Evolutionary conservation across 53 echinoderm and acorn worm genomes (phyloP), one percentile per base, ranked within the genome.

Genomic region (Echinometra lucunter): DNA sequence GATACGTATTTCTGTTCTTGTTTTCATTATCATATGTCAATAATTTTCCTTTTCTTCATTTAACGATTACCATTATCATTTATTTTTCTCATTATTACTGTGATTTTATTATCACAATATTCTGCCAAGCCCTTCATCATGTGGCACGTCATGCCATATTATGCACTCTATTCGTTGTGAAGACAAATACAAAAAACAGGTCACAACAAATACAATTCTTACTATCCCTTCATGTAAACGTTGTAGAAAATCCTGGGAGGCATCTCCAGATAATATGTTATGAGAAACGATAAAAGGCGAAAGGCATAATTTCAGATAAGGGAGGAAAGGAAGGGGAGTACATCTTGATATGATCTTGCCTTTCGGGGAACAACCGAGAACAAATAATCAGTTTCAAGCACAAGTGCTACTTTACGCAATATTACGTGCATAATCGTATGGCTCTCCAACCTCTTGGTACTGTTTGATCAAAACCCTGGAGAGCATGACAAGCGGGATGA

Each of bases 301-400:
- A 49, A 85, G 85, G 85, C 85, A 85, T 47, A 49, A 53, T 85
- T 45, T 85, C 13, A 49, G 85, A 85, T 85, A 2, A 53, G n/a
- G 49, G 49, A 21, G 85, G n/a, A 53, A 85, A 49, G 12, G 45
- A 16, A 28, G 85, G 49, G 85, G 28, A 85, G 49, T 23, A 85
- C 53, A 45, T 85, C 49, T 85, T 30, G 47, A 85, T 85, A 85
- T 49, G 85, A 85, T 85, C 85, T 47, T 27, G 85, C 85, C 49
- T 85, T 5, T 63, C 21, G 45, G 53, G 28, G 85, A 15, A 85
- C 18, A 21, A 85, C 85, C 85, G 49, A 85, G 85, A 85, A 85
- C 85, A 85, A 85, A 85, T 85, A 85, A 85, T 85, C 85, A 85
- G 85, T 85, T 85, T 85, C 85, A 49, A 85, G 85, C 85, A 85